Base-by-base conservation (phyloP, 2,888 invertebrate genomes). In the Choreutis nemorana region DNA sequence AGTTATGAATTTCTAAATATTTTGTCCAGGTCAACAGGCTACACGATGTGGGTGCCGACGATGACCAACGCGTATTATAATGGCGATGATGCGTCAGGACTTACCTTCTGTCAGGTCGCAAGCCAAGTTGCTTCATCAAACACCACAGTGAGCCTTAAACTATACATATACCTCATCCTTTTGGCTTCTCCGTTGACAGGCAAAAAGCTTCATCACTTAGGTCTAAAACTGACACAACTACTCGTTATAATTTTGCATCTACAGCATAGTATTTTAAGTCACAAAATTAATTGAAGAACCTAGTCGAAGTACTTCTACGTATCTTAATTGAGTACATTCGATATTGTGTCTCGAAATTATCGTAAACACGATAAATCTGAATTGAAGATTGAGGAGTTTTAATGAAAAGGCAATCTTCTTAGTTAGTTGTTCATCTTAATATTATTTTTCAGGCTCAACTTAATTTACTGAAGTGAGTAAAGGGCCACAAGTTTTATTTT, bases 41-140 rank as follows among this genome's bases (percentile, higher is more conserved):
- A 54, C 37, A 64, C 67, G 0, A 65, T 73, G 66, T 72, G 68
- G 67, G 60, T 73, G 3, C 65, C 72, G 0, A 68, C 70, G 0
- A 56, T 72, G 50, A 57, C 64, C 1, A 73, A 72, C 29, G 65
- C 65, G 1, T 73, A 62, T 37, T 72, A 70, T 38, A 49, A 45
- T 10, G 60, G 58, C 1, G 51, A 46, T 1, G 51, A 63, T 15
- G 55, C 37, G 8, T 21, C 44, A 0, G 67, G 64, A 0, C 50
- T 45, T 16, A 57, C 62, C 0, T 72, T 73, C 40, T 72, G 73
- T 27, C 50, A 66, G 37, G 70, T 72, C 1, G 70, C 68, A 9
- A 63, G 65, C 35, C 44, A 47, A 2, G 59, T 59, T 14, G 50
- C 57, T 1, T 34, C 42, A 2, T 32, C 48, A 9, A 42, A 35